Evolutionary conservation across 2,888 invertebrate genomes (phyloP).

Genomic region (Ophion ellenae): DNA sequence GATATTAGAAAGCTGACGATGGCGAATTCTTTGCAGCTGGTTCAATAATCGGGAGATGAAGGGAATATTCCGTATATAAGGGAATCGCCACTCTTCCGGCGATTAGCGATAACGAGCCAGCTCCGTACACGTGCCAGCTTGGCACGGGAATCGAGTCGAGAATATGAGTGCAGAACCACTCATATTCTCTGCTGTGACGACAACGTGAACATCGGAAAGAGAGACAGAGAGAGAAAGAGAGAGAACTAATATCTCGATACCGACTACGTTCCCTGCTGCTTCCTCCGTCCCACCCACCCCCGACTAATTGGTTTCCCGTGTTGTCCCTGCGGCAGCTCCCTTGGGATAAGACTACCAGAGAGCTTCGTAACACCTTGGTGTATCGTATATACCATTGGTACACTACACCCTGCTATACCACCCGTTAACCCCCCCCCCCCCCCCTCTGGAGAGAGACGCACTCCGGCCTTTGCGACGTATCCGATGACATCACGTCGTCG

Average conservation of each 20-base stretch:
- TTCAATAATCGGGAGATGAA: neutral
- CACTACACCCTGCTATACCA: conserved; percentile 52
- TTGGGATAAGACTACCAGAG: conserved; percentile 77
- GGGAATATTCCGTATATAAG: neutral
- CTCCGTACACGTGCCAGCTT: conserved; percentile 26
- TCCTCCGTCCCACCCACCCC: conserved; percentile 53
- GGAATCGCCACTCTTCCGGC: conserved; percentile 1
- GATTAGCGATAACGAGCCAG: conserved; percentile 59
- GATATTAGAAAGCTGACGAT: neutral
- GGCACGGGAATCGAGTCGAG: conserved; percentile 35
- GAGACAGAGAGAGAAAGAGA: conserved; percentile 30
- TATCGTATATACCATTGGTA: conserved; percentile 34
- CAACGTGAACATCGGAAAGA: neutral
- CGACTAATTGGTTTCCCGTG: conserved; percentile 83
- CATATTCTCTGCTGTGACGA: conserved; percentile 53
- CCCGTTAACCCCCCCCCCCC: neutral
- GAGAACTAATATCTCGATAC: conserved; percentile 61
- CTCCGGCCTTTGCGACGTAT: conserved; percentile 47
- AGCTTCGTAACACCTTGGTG: conserved; percentile 60
- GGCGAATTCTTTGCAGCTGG: neutral
- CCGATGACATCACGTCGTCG: conserved; percentile 64
- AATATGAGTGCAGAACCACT: conserved; percentile 51
- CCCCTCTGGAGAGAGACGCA: conserved; percentile 53
- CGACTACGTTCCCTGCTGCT: conserved; percentile 75
- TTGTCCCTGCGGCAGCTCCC: conserved; percentile 76